Evolutionary conservation across 2,888 invertebrate genomes (phyloP), one percentile per base, ranked within the genome.

Genomic region (Eupithecia subumbrata): DNA sequence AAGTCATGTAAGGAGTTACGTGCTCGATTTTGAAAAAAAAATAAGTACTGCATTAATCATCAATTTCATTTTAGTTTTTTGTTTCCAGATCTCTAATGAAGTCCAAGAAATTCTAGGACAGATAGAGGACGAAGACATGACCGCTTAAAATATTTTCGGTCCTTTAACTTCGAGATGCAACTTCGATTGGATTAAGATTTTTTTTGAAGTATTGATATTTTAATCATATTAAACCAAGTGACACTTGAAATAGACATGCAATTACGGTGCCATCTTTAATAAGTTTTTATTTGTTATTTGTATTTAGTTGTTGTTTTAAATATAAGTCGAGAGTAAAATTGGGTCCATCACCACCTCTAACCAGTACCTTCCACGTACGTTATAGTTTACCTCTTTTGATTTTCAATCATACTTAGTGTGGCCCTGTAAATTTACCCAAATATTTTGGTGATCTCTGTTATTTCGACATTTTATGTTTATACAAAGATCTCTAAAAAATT

Each of bases 31-130:
- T n/a, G n/a, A n/a, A n/a, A n/a, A n/a, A n/a, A n/a, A n/a, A n/a
- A n/a, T n/a, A n/a, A n/a, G n/a, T n/a, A n/a, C n/a, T n/a, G n/a
- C n/a, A n/a, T n/a, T n/a, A n/a, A n/a, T n/a, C n/a, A n/a, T n/a
- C 12, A 34, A 4, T 22, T 37, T 52, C n/a, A 40, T 14, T 14
- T 25, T 40, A 71, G 12, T 52, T 48, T 14, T 74, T 69, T 14
- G 60, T 60, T 87, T 87, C 12, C 87, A 89, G 89, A 79, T 82
- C 22, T 81, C 85, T 1, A 78, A 80, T 4, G 88, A 88, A 18
- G 83, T 89, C 4, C 83, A 87, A 75, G 84, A 85, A 0, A 84
- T 89, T 72, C 78, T 90, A 64, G 80, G 81, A 8, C 75, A 82
- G 25, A 81, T 89, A 7, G 87, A 88, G 73, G 78, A 74, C 16